These are phyloP conservation scores for Cirrhinus mrigala DNA, from an alignment of 2,797 vertebrate genomes.

Conservation along the genomic window DNA sequence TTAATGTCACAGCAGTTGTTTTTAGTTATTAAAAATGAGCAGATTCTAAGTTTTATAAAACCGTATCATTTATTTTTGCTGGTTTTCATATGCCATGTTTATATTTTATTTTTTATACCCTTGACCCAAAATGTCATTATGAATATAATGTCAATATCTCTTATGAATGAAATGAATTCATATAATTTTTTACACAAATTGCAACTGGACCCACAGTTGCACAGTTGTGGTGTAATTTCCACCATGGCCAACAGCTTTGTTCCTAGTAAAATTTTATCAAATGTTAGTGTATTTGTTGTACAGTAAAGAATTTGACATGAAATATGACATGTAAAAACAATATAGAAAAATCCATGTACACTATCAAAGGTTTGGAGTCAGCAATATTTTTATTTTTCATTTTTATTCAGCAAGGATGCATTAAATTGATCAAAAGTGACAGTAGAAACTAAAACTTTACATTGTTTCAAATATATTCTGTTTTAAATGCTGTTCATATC, in stretches of 20 bases:
- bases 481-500: background rate
- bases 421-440: background rate
- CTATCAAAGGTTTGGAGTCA: background rate
- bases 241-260: background rate
- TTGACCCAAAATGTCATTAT: no score
- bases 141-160: no score
- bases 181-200: background rate
- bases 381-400: background rate
- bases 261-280: background rate
- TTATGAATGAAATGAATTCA: background rate
- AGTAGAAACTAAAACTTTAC: background rate
- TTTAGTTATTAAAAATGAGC: background rate
- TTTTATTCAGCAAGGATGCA: background rate
- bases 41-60: background rate
- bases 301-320: background rate
- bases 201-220: background rate
- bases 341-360: no score
- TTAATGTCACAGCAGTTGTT: background rate
- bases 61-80: no score
- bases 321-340: background rate
- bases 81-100: background rate
- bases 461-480: background rate
- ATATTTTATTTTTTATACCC: no score
- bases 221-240: background rate
- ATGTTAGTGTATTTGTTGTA: background rate